Evolutionary conservation across 2,113 vertebrate species (phyloP).

Genomic region (Columbina picui): DNA sequence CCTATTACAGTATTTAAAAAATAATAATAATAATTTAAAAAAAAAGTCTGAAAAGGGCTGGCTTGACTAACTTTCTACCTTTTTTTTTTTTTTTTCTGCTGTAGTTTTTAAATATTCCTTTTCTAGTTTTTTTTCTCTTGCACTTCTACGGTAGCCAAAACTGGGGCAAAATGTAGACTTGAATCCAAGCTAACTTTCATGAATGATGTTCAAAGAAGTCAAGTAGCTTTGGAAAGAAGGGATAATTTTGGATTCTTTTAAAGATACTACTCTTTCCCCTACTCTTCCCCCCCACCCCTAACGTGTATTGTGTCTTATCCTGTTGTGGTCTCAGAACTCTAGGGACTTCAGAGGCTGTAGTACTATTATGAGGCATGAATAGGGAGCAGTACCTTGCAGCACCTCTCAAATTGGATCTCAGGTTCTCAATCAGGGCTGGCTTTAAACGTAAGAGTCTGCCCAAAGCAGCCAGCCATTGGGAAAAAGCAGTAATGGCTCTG

Average conservation of each 20-base stretch:
- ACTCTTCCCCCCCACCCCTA: too few relatives aligned
- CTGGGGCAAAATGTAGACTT: neutral
- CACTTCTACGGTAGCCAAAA: neutral
- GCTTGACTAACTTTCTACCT: neutral
- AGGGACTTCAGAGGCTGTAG: fast-evolving
- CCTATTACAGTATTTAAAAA: neutral
- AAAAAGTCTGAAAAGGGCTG: neutral
- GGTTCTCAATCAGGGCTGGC: fast-evolving
- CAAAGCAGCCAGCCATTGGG: neutral
- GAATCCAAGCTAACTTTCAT: neutral
- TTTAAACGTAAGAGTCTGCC: neutral
- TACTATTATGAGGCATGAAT: neutral
- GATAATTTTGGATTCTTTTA: neutral
- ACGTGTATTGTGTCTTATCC: neutral
- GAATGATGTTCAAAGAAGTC: neutral
- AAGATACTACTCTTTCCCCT: neutral
- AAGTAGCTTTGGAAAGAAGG: neutral
- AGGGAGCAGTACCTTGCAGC: fast-evolving
- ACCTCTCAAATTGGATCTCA: neutral
- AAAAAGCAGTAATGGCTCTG: neutral
- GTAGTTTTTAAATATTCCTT: neutral
- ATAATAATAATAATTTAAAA: too few relatives aligned
- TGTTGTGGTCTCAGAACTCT: neutral
- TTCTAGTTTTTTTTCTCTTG: neutral
- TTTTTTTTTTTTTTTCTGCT: neutral